A percentile compares a stretch with the other conserved stretches of the same genome.
Conservation (phyloP, 2,797 vertebrate species). For the Tenualosa thibaudeaui region DNA sequence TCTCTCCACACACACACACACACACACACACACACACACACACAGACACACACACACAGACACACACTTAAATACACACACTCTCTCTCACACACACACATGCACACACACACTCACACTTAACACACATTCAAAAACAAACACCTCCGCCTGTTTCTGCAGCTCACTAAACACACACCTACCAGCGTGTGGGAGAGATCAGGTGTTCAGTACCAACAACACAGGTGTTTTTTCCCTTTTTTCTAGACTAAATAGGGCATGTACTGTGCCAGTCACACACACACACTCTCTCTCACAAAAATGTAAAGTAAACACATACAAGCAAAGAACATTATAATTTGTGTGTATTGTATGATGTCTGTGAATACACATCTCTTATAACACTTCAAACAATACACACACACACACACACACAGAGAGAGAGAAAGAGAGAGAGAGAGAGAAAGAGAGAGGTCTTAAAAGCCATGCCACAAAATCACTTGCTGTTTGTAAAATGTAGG, state of each 20-base stretch:
- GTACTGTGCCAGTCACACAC: neutral
- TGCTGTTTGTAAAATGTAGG: neutral
- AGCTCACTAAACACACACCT: neutral
- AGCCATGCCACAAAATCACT: neutral
- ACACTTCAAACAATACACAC: too few species aligned
- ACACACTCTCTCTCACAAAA: neutral
- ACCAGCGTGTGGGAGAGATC: neutral
- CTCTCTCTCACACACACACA: neutral
- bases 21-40: conserved; percentile 10
- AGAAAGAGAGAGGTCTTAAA: neutral
- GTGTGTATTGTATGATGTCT: too few species aligned
- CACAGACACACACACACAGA: neutral
- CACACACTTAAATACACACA: too few species aligned
- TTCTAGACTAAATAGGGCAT: neutral
- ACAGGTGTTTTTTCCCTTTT: neutral
- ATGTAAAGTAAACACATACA: neutral
- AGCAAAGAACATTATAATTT: neutral
- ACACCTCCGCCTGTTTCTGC: neutral
- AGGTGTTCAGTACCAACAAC: neutral
- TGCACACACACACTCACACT: conserved; percentile 8
- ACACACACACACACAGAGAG: too few species aligned
- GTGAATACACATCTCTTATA: too few species aligned
- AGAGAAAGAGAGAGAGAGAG: too few species aligned
- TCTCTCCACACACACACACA: conserved; percentile 29
- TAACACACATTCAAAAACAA: conserved; percentile 9